Conservation (phyloP, 2,113 vertebrate species). For the Esox niger region DNA sequence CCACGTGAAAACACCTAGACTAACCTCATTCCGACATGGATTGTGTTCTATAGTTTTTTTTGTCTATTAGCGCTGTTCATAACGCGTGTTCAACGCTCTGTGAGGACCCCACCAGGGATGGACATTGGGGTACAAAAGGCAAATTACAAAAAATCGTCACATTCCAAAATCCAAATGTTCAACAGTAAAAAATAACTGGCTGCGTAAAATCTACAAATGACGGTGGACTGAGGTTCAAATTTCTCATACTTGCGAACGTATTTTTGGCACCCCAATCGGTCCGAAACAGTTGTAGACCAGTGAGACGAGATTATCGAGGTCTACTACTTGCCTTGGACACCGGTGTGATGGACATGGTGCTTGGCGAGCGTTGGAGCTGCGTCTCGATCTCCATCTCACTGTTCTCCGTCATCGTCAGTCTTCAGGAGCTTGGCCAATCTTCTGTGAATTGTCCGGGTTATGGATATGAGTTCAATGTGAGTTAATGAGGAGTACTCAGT, state of each 20-base stretch:
- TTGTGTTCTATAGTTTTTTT: too few relatives aligned
- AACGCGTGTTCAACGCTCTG: too few relatives aligned
- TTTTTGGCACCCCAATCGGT: background rate
- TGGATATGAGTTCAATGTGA: conserved; percentile 17
- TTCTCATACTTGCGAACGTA: background rate
- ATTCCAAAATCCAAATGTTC: background rate
- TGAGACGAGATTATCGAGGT: background rate
- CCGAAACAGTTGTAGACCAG: background rate
- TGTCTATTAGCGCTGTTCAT: too few relatives aligned
- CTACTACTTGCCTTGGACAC: conserved; percentile 76
- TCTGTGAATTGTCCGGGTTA: background rate
- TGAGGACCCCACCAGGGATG: too few relatives aligned
- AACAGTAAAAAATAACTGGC: background rate
- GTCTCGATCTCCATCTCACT: conserved; percentile 80
- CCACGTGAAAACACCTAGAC: too few relatives aligned
- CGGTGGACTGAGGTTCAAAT: background rate
- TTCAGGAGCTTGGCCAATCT: background rate
- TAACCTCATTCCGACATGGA: too few relatives aligned
- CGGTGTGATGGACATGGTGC: conserved; percentile 74
- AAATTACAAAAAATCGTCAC: background rate
- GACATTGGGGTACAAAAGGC: too few relatives aligned
- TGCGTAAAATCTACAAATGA: background rate
- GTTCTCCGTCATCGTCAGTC: conserved; percentile 75
- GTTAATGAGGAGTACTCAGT: background rate
- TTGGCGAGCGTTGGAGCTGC: conserved; percentile 74